Evolutionary conservation across 2,888 invertebrate genomes (phyloP), one percentile per base, ranked within the genome.

Genomic region (Troilus luridus): DNA sequence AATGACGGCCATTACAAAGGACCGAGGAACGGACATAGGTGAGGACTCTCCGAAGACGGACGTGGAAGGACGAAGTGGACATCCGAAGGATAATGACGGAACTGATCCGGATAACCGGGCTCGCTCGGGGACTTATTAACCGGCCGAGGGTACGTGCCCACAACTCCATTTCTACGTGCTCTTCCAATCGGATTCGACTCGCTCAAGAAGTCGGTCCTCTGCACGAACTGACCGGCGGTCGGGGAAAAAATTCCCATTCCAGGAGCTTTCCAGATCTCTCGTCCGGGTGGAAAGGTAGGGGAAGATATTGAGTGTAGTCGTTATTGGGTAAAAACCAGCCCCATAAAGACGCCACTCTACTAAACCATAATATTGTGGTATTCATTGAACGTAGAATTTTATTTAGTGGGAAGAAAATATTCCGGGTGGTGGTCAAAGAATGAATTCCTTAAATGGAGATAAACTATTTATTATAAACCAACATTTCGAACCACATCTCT

Each of bases 1-100:
- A 60, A 56, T 88, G 90, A 88, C 56, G 41, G 62, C 67, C n/a
- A 62, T 41, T 88, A 91, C 88, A 88, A 59, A 56, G 27, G 24
- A 17, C 24, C 60, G 19, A 77, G 88, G 27, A 60, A 60, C 85
- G 64, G 59, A 93, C 93, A 93, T 93, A 93, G 93, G 93, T 93
- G 93, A 94, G 94, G 93, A 93, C 93, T 93, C 93, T 92, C 93
- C 93, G 93, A 93, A 93, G 93, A 92, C 91, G 91, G 91, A 64
- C 91, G 92, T 72, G 91, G 62, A 60, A 21, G 24, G 62, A 60
- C 27, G 24, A 54, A 85, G 81, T 72, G 88, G 90, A 88, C 88
- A 90, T 64, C 89, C 64, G 41, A 93, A 93, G 92, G 93, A 93
- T 93, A 93, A 93, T 93, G 93, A 92, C 92, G 93, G 91, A 90